phyloP scores from a whole-genome alignment of 2,888 invertebrate species.

The Dasysyrphus tricinctus region DNA sequence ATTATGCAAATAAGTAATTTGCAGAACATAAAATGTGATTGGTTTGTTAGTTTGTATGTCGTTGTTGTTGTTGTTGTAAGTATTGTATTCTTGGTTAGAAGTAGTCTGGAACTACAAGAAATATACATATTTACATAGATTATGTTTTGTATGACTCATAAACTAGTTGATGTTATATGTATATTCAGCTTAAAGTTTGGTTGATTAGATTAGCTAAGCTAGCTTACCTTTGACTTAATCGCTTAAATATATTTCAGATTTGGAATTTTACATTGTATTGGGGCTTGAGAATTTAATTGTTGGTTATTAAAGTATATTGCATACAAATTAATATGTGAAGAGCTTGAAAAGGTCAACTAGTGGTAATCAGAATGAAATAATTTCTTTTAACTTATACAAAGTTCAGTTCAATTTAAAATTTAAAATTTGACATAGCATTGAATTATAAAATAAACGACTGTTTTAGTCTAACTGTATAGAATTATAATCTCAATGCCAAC shows the following conservation, averaged over 20 bases:
- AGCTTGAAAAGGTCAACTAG: constrained; percentile 3
- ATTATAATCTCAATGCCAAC: neutral
- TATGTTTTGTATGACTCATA: constrained; percentile 9
- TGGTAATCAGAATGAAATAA: neutral
- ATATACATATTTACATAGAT: neutral
- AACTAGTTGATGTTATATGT: neutral
- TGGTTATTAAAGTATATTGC: neutral
- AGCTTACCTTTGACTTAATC: neutral
- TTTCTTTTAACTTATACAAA: neutral
- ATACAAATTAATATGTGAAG: neutral
- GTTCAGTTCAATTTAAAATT: neutral
- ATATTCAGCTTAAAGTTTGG: neutral
- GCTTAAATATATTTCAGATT: neutral
- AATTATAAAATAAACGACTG: neutral
- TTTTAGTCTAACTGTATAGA: neutral
- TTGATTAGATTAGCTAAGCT: neutral
- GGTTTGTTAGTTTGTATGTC: constrained; percentile 23
- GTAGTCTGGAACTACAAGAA: neutral
- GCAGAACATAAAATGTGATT: constrained; percentile 36
- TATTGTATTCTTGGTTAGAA: neutral
- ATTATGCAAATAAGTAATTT: constrained; percentile 64
- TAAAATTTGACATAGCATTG: constrained; percentile 2
- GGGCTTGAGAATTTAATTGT: neutral
- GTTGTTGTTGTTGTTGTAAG: constrained; percentile 14
- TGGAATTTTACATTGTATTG: neutral